phyloP scores from a whole-genome alignment of 2,113 vertebrate genomes.

The Aptenodytes forsteri region DNA sequence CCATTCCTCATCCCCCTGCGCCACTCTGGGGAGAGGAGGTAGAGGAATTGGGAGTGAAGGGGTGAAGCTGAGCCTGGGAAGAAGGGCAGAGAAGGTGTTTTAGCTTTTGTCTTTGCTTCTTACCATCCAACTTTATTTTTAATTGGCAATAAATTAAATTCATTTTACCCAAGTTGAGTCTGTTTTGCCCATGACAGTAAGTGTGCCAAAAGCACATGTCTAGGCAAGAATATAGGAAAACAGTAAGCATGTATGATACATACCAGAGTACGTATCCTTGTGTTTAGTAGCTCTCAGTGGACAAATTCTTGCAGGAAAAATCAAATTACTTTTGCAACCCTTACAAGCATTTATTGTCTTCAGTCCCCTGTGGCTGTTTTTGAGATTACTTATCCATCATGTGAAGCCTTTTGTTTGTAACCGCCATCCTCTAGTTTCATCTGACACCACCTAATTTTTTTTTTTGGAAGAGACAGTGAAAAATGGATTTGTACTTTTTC shows the following conservation, averaged over 20 bases:
- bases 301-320: not conserved
- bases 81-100: not conserved
- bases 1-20: not conserved
- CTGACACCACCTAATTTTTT: not conserved
- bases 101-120: not conserved
- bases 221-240: not conserved
- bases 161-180: not conserved
- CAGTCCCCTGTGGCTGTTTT: not conserved
- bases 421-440: not conserved
- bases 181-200: not conserved
- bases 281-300: not conserved
- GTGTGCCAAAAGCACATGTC: not conserved
- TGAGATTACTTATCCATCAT: not conserved
- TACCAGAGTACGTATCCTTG: not conserved
- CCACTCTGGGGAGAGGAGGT: not conserved
- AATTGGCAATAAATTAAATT: not conserved
- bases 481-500: not conserved
- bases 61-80: not conserved
- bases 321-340: not conserved
- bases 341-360: not conserved
- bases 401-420: not conserved
- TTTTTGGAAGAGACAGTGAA: not conserved
- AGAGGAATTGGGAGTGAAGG: fast-evolving
- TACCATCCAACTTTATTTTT: not conserved
- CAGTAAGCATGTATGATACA: not conserved